Evolutionary conservation across 2,888 invertebrate genomes (phyloP), one percentile per base, ranked within the genome.

Genomic region (Eudiplozoon nipponicum): DNA sequence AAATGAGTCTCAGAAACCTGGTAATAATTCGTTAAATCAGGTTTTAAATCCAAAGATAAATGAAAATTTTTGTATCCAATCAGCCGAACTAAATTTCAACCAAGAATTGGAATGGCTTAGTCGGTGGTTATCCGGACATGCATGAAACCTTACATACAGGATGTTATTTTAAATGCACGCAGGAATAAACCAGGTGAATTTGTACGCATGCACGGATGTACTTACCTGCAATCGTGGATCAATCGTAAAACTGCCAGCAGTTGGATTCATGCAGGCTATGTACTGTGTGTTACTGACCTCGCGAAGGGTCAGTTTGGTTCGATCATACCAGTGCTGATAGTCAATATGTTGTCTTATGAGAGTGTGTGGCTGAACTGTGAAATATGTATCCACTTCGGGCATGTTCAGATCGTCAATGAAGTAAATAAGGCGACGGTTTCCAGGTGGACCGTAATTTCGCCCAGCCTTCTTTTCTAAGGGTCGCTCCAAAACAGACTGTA

Each of bases 351-450:
- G 86, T 1, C 84, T 66, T 47, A 86, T 81, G 39, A 86, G 61
- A 0, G 84, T 86, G 54, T 86, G 84, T 0, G 86, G 84, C 54
- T 81, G 81, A 0, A 84, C 84, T 0, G 86, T 86, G 5, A 80
- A 81, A 51, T 86, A 86, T 23, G 67, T 68, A 56, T 84, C 84
- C 2, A 81, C 69, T 65, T 80, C 80, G 1, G 86, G 84, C 81
- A 86, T 86, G 54, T 86, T 86, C 72, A 86, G 72, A 52, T 86
- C 86, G 53, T 86, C 86, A 44, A 86, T 72, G 54, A 86, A 86
- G 57, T 81, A 86, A 45, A 86, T 70, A 29, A 86, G 63, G 0
- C 73, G 74, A 59, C 81, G 80, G 51, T 71, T 80, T 11, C 84
- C 81, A 0, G 81, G 81, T 11, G 86, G 86, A 0, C 81, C 86